Percentiles rank a stretch among this genome's conserved stretches.
phyloP scores from a whole-genome alignment of 30 jellyfish, hydroid and myxozoan species.

The Nemopilema nomurai region DNA sequence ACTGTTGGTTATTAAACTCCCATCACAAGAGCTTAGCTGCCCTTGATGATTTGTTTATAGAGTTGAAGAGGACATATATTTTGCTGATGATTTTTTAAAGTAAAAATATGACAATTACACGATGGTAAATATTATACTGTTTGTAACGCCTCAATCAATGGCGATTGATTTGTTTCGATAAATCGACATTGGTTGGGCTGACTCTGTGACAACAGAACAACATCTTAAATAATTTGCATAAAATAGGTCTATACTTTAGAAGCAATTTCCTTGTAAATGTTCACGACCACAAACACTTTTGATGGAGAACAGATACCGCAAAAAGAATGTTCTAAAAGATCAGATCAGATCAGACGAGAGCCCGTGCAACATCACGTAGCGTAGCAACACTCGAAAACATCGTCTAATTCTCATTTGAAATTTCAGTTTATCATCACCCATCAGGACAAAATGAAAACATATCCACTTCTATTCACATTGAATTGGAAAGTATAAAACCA shows the following conservation, averaged over 20 bases:
- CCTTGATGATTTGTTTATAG: no score
- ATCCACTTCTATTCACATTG: background rate
- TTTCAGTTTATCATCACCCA: background rate
- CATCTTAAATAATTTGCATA: background rate
- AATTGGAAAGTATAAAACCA: background rate
- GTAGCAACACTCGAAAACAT: slow-evolving; percentile 49
- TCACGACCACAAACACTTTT: background rate
- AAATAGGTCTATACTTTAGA: background rate
- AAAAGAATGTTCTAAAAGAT: background rate
- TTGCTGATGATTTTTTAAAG: background rate
- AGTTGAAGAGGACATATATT: no score
- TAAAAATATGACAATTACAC: no score
- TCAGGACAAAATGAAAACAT: background rate
- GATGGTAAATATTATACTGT: no score
- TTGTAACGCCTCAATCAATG: background rate
- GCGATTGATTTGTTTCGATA: background rate
- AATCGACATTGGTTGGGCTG: background rate
- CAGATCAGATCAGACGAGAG: slow-evolving; percentile 4
- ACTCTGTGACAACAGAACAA: background rate
- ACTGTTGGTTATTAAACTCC: no score
- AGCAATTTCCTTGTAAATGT: background rate
- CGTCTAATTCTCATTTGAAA: background rate
- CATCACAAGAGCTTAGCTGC: no score
- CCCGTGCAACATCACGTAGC: slow-evolving; percentile 4
- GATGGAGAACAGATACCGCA: background rate